A percentile compares a stretch with the other conserved stretches of the same genome.
These are phyloP conservation scores for Catharus ustulatus DNA, from an alignment of 2,797 vertebrate genomes.

Conservation along the genomic window DNA sequence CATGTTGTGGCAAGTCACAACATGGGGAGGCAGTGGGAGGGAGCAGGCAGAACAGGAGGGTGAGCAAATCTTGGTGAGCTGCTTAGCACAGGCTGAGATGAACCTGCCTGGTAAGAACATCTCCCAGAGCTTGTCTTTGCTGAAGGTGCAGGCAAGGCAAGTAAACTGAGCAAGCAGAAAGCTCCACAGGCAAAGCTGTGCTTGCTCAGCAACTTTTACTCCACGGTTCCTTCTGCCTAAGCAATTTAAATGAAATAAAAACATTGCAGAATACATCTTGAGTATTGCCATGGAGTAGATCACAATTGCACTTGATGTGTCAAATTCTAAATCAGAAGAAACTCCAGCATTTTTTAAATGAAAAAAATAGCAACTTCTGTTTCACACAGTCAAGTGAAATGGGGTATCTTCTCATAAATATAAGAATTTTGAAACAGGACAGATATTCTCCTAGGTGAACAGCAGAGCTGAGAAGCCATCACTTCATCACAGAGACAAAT, in stretches of 20 bases:
- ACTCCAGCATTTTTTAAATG: not conserved
- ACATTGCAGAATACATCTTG: not conserved
- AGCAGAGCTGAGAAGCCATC: not conserved
- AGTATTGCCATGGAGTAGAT: not conserved
- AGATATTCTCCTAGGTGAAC: not conserved
- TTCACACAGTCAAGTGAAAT: not conserved
- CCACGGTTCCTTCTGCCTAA: not conserved
- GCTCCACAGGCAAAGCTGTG: not conserved
- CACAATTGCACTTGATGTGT: not conserved
- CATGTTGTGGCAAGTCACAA: not conserved
- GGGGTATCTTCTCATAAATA: not conserved
- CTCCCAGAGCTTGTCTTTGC: not conserved
- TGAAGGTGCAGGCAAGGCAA: not conserved
- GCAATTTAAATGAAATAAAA: not conserved
- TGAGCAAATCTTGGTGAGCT: not conserved
- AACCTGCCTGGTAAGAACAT: not conserved
- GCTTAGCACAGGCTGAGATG: not conserved
- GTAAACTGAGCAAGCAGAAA: not conserved
- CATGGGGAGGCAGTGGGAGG: not conserved
- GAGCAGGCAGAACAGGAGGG: not conserved
- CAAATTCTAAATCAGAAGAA: not conserved
- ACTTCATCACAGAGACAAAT: not conserved
- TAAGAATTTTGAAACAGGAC: not conserved
- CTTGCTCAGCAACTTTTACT: not conserved
- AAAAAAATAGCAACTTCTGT: not conserved